Conservation (phyloP, 2,113 vertebrate species). For the Mixornis gularis region DNA sequence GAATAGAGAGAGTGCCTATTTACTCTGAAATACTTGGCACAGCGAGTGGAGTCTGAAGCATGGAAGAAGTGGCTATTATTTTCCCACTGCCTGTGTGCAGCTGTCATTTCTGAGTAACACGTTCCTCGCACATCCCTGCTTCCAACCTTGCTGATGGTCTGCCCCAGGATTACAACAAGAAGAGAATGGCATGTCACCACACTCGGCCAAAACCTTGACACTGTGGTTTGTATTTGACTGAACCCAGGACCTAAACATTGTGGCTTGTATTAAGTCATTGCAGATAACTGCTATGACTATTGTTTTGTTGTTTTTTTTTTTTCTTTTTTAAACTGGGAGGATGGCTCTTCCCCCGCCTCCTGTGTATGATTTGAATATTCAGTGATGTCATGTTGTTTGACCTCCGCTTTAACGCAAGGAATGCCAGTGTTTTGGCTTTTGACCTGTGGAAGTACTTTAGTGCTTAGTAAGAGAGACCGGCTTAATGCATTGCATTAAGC, state of each 20-base stretch:
- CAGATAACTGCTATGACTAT: not conserved
- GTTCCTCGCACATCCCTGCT: not conserved
- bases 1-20: constrained; percentile 45
- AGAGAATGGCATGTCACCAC: not conserved
- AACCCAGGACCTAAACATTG: not conserved
- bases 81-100: constrained; percentile 25
- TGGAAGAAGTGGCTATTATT: constrained; percentile 53
- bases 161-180: not conserved
- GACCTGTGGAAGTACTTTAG: not conserved
- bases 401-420: not conserved
- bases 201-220: not conserved
- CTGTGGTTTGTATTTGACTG: not conserved
- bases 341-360: not conserved
- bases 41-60: not conserved
- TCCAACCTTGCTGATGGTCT: not conserved
- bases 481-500: not conserved
- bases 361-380: not conserved
- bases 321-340: not conserved
- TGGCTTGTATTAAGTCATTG: not conserved
- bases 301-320: not conserved
- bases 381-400: constrained; percentile 29
- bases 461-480: not conserved
- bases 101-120: constrained; percentile 31
- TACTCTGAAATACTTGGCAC: constrained; percentile 26
- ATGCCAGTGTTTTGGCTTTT: constrained; percentile 10